Evolutionary conservation across 2,797 vertebrate species (phyloP).

Genomic region (Tinamus major): DNA sequence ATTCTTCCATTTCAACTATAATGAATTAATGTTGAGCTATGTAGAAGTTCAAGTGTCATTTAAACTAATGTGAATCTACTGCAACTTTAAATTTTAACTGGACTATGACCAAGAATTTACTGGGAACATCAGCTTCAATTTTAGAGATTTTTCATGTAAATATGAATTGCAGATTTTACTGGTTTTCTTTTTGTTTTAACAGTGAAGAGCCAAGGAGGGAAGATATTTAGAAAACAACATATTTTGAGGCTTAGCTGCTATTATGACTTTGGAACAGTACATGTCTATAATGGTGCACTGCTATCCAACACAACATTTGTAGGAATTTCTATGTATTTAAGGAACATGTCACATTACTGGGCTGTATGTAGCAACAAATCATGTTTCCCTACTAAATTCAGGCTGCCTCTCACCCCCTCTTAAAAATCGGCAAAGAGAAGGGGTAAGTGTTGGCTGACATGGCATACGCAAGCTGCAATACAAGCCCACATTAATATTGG

Average conservation of each 20-base stretch:
- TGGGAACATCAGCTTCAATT: slow-evolving; percentile 72
- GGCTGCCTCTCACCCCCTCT: background rate
- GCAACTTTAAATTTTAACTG: slow-evolving; percentile 79
- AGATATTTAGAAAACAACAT: slow-evolving; percentile 22
- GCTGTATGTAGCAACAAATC: slow-evolving; percentile 21
- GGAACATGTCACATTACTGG: background rate
- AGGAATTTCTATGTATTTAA: slow-evolving; percentile 36
- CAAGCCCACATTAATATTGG: slow-evolving; percentile 68
- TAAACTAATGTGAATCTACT: slow-evolving; percentile 88
- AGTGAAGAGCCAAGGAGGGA: slow-evolving; percentile 21
- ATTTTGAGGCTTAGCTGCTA: slow-evolving; percentile 19
- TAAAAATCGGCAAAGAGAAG: background rate
- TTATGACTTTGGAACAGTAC: background rate
- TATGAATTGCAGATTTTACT: slow-evolving; percentile 39
- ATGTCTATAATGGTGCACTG: background rate
- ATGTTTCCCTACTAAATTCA: background rate
- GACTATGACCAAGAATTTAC: slow-evolving; percentile 73
- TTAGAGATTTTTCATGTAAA: slow-evolving; percentile 71
- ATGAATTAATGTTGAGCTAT: slow-evolving; percentile 97
- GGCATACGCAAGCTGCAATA: slow-evolving; percentile 62
- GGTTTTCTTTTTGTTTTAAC: slow-evolving; percentile 69
- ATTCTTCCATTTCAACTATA: slow-evolving; percentile 90
- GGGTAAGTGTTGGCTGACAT: slow-evolving; percentile 42
- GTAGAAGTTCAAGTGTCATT: slow-evolving; percentile 96
- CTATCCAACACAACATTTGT: background rate